phyloP scores from a whole-genome alignment of 2,113 vertebrate species.

The Diphyllodes magnificus region DNA sequence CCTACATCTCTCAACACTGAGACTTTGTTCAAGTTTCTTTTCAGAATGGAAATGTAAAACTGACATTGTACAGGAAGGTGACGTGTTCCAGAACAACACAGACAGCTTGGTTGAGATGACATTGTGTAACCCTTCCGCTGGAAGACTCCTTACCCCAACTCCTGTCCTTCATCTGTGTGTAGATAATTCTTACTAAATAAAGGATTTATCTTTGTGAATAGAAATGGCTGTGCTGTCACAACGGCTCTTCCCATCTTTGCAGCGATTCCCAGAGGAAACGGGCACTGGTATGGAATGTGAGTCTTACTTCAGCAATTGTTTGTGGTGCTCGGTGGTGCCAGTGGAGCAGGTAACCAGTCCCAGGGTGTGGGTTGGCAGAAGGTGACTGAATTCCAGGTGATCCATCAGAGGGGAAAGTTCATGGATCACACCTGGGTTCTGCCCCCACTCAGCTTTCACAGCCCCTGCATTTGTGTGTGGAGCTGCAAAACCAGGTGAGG shows the following conservation, averaged over 20 bases:
- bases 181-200: constrained; percentile 63
- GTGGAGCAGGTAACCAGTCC: not conserved
- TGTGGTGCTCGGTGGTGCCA: not conserved
- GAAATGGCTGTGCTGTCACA: constrained; percentile 42
- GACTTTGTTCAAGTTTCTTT: not conserved
- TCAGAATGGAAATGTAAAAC: not conserved
- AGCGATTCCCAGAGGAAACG: not conserved
- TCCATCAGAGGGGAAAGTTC: not conserved
- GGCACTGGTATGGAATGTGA: not conserved
- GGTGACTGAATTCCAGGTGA: not conserved
- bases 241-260: not conserved
- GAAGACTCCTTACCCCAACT: not conserved
- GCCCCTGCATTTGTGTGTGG: not conserved
- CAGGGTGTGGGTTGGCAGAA: not conserved
- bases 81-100: not conserved
- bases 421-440: not conserved
- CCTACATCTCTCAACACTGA: not conserved
- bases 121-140: not conserved
- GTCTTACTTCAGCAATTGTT: not conserved
- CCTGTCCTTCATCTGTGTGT: constrained; percentile 27
- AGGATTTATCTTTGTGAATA: constrained; percentile 56
- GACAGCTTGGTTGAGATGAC: not conserved
- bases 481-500: not conserved
- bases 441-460: not conserved
- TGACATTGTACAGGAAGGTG: not conserved